Evolutionary conservation across 2,113 vertebrate genomes (phyloP).

Genomic region (Enhydra lutris): DNA sequence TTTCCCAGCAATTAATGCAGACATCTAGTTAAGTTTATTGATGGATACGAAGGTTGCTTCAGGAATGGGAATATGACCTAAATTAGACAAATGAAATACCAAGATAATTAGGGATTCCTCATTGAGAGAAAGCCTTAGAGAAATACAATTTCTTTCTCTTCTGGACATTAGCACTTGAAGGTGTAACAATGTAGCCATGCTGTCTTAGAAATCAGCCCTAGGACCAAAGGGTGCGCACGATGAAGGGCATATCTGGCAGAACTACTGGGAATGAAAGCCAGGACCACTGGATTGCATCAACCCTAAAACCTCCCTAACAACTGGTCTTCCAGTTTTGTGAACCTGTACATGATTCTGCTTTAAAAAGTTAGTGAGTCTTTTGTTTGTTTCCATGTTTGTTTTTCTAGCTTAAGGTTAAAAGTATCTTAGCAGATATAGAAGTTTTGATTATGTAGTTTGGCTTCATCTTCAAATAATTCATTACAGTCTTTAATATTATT

Average conservation of each 20-base stretch:
- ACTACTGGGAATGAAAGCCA: background rate
- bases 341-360: background rate
- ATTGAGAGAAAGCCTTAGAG: background rate
- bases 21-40: background rate
- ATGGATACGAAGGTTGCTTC: background rate
- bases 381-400: background rate
- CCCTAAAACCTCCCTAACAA: background rate
- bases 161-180: background rate
- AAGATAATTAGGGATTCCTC: background rate
- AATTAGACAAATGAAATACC: background rate
- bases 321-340: background rate
- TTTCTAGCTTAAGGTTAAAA: background rate
- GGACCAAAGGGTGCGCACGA: rapidly evolving
- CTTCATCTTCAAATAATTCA: background rate
- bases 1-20: background rate
- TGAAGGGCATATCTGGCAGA: background rate
- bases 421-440: background rate
- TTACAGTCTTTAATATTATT: background rate
- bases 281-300: background rate
- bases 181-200: background rate
- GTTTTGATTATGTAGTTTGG: background rate
- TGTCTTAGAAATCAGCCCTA: background rate
- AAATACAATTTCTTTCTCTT: background rate
- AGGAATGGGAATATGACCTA: background rate
- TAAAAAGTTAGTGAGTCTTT: background rate